Conservation (phyloP, 1,140 invertebrate genomes). For the Habropoda laboriosa region DNA sequence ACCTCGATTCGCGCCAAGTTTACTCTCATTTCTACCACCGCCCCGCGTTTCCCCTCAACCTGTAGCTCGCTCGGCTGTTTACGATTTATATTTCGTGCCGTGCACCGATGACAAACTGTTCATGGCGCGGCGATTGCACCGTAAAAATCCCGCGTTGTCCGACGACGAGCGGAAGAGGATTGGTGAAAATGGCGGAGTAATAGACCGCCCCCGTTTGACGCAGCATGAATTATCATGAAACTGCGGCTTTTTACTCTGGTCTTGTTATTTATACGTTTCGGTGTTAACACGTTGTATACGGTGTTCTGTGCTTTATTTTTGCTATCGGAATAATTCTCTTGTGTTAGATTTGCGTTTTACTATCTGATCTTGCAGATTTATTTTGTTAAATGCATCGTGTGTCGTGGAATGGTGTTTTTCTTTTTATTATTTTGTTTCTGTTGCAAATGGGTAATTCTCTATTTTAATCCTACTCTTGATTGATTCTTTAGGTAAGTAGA, state of each 20-base stretch:
- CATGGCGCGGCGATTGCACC: constrained; percentile 7
- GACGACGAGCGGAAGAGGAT: background rate
- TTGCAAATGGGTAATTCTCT: too few species aligned
- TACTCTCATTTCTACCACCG: constrained; percentile 57
- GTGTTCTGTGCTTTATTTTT: too few species aligned
- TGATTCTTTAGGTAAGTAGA: too few species aligned
- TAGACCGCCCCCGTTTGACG: background rate
- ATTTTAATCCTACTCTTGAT: too few species aligned
- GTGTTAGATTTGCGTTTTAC: too few species aligned
- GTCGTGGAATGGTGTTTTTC: too few species aligned
- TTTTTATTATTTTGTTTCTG: too few species aligned
- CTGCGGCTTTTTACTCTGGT: background rate
- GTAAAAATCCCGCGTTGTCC: constrained; percentile 16
- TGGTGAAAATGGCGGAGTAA: background rate
- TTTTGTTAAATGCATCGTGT: too few species aligned
- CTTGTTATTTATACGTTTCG: too few species aligned
- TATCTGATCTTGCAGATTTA: too few species aligned
- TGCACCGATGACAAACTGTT: constrained; percentile 61
- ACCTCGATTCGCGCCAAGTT: constrained; percentile 45
- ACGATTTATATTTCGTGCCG: constrained; percentile 64
- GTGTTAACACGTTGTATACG: too few species aligned
- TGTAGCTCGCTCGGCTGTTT: constrained; percentile 62
- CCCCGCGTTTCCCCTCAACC: constrained; percentile 45
- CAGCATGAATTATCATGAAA: background rate
- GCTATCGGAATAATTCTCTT: too few species aligned